Base-by-base conservation (phyloP, 2,888 invertebrate species). In the Zaprionus obscuricornis region DNA sequence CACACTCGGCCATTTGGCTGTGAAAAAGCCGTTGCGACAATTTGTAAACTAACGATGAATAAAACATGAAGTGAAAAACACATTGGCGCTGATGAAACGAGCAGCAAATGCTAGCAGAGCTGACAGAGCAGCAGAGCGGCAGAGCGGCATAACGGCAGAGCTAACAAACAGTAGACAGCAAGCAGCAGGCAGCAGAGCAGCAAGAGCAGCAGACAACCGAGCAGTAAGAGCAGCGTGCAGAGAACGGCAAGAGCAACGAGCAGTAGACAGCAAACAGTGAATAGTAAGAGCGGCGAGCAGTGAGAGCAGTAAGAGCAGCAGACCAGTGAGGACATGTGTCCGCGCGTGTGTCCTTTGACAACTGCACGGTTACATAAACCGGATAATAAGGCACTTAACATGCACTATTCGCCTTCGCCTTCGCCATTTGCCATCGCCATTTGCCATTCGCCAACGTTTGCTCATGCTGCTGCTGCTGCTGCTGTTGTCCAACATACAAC, bases 321-420 rank as follows among this genome's bases (percentile, higher is more conserved):
- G n/a, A n/a, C 17, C 33, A 29, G 40, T 13, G 16, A 50, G 33
- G 49, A 47, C 51, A 68, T 66, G 51, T 54, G 47, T 54, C 46
- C 49, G 59, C 46, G 45, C 33, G 56, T 52, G 50, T 71, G 64
- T 67, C 56, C 57, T 68, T 66, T 66, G 74, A 58, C 72, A 77
- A 69, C 68, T 71, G 79, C 79, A 77, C 75, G 66, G 71, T 76
- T 76, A 85, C 82, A 84, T 84, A 84, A 85, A 66, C 73, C 69
- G 68, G 72, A 77, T 86, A 84, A 84, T 84, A 86, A 86, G 86
- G 84, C 81, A 86, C 84, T 84, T 84, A 86, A 81, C 81, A 84
- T 86, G 81, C 84, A 76, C 74, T 77, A 64, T 63, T 66, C 58
- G 66, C 50, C 43, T n/a, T n/a, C n/a, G n/a, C n/a, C n/a, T n/a